Evolutionary conservation across 2,113 vertebrate genomes (phyloP).

Genomic region (Cyphomyrus plagiostoma): DNA sequence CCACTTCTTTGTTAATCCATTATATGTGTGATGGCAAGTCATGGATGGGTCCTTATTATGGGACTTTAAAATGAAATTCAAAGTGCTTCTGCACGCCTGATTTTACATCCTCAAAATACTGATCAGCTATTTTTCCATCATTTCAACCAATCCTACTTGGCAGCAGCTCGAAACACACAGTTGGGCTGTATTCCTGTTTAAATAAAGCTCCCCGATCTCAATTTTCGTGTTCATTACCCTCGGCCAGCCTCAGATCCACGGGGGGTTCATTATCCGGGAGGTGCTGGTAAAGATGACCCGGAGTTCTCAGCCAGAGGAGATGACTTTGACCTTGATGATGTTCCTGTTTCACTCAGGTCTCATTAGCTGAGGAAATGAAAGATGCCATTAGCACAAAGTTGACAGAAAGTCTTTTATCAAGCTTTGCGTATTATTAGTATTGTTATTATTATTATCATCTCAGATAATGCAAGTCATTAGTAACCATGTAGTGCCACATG

Average conservation of each 20-base stretch:
- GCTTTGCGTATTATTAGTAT: constrained; percentile 52
- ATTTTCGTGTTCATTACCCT: constrained; percentile 53
- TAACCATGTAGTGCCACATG: constrained; percentile 47
- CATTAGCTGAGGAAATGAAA: constrained; percentile 57
- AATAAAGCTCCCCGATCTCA: constrained; percentile 48
- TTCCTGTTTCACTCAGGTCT: constrained; percentile 45
- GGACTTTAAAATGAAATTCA: background rate
- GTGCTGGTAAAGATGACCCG: constrained; percentile 32
- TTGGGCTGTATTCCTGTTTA: background rate
- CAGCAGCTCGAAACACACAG: background rate
- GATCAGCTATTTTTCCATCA: background rate
- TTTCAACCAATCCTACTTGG: background rate
- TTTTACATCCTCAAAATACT: background rate
- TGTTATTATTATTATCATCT: constrained; percentile 9
- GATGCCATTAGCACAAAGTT: constrained; percentile 17
- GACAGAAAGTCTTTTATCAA: constrained; percentile 44
- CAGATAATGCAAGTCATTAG: constrained; percentile 58
- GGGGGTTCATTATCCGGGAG: constrained; percentile 65
- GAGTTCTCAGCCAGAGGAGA: constrained; percentile 36
- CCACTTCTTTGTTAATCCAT: background rate
- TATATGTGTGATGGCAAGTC: background rate
- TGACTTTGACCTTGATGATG: constrained; percentile 46
- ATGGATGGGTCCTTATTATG: background rate
- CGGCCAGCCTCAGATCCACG: constrained; percentile 40
- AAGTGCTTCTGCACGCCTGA: background rate